Base-by-base conservation (phyloP, 2,888 invertebrate genomes). In the Pollenia labialis region DNA sequence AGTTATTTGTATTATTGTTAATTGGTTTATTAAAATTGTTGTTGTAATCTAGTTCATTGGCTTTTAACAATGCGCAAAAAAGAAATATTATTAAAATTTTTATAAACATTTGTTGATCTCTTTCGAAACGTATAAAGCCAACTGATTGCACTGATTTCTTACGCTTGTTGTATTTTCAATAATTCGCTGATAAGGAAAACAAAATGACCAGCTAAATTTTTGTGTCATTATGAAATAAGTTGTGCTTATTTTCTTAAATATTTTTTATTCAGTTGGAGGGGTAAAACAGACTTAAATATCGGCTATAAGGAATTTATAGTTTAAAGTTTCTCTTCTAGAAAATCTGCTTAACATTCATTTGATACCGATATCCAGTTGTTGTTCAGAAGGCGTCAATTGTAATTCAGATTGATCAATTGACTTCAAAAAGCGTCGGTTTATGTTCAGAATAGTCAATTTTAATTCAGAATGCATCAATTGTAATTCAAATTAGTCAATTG, bases 61-160 rank as follows among this genome's bases (percentile, higher is more conserved):
- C 84, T 74, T 84, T 81, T 48, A 84, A 75, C n/a, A 87, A 71
- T 66, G 81, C 80, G 72, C 84, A 84, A 66, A 84, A 74, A 44
- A 72, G 84, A 72, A 84, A 81, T 74, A 84, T 84, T 72, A 87
- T 69, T 62, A 87, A 72, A 77, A 87, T 62, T 87, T 72, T 84
- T 81, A 68, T 74, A 81, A 87, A 84, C 87, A 87, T 87, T 87
- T 84, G 84, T 84, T 87, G 76, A 77, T 84, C 66, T 81, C 84
- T 77, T 77, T 62, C 16, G 68, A 50, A 71, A 54, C 74, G 72
- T 84, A 69, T 40, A 77, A 85, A 60, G 69, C 16, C 72, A 84
- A 87, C 87, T 87, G 84, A 84, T 87, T 76, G 71, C 72, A 72
- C 14, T 80, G 54, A 75, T 80, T 74, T 80, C 48, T 60, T 82